Conservation (phyloP, 1,140 invertebrate species). For the Papilio machaon region DNA sequence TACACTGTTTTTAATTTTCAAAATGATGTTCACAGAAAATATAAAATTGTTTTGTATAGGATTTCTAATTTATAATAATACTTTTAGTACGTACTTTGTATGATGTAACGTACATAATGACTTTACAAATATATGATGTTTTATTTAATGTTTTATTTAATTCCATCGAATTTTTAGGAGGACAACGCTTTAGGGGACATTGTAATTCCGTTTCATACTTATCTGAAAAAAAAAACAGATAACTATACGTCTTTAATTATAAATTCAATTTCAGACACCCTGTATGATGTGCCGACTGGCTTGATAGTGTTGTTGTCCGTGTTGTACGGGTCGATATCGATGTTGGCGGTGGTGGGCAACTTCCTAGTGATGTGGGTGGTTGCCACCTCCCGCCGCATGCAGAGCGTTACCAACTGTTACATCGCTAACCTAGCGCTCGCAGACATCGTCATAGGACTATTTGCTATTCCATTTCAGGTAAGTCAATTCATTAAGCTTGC, state of each 20-base stretch:
- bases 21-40: not conserved
- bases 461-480: constrained; percentile 91
- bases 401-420: constrained; percentile 91
- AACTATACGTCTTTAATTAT: not conserved
- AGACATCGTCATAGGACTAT: constrained; percentile 90
- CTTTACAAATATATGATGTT: no score
- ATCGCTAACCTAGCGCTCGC: constrained; percentile 90
- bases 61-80: no score
- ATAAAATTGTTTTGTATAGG: no score
- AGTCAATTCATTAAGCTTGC: constrained; percentile 50
- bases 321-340: constrained; percentile 91
- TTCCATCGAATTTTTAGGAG: no score
- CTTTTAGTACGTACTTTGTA: no score
- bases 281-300: constrained; percentile 88
- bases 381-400: constrained; percentile 87
- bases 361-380: constrained; percentile 92
- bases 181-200: not conserved
- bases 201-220: not conserved
- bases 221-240: not conserved
- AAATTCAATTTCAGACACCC: constrained; percentile 64
- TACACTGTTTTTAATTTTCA: not conserved
- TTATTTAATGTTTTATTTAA: no score
- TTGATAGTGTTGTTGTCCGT: constrained; percentile 89
- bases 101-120: no score
- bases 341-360: constrained; percentile 91